Base-by-base conservation (phyloP, 2,113 vertebrate species). In the Zosterops borbonicus region DNA sequence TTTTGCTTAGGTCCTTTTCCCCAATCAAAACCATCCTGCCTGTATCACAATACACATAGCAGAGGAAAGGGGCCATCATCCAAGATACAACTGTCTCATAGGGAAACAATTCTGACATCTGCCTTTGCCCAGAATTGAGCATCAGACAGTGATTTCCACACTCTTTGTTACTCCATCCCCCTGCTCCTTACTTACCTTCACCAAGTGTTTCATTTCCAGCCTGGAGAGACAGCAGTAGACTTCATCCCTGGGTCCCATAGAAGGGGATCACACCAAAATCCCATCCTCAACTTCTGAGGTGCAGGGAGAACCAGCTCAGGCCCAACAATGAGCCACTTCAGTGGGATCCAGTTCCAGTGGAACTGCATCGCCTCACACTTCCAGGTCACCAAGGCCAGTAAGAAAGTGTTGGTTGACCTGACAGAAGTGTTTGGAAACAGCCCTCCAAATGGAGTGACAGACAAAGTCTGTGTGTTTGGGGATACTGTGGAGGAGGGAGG, bases 281-380 rank as follows among this genome's bases (percentile, higher is more conserved):
- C 71, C 0, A 0, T 75, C 80, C 90, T 94, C 69, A 50, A 0
- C 39, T 80, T 86, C 58, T 0, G 11, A 90, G 69, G 78, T 78
- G 37, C 68, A 87, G 81, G 79, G 83, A 93, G 49, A 95, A 95
- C 50, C 80, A 92, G 91, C 86, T 96, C 94, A 97, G 95, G 92
- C 68, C 91, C 79, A 68, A 56, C 4, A 1, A 90, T 95, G 90
- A 96, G 50, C 85, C 84, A 13, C 64, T 93, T 95, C 76, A 74
- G 44, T 95, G 96, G 86, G 88, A 96, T 92, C 77, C 83, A 58
- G 65, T 87, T 64, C 60, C 79, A 75, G 35, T 31, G 31, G 50
- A 52, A 84, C 41, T 44, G 28, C 0, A 0, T 49, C 9, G 1
- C 23, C 56, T 79, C 60, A 41, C 82, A 56, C 46, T 83, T 94